A percentile compares a stretch with the other conserved stretches of the same genome.
Conservation (phyloP, 2,113 vertebrate species). For the Saccopteryx bilineata region DNA sequence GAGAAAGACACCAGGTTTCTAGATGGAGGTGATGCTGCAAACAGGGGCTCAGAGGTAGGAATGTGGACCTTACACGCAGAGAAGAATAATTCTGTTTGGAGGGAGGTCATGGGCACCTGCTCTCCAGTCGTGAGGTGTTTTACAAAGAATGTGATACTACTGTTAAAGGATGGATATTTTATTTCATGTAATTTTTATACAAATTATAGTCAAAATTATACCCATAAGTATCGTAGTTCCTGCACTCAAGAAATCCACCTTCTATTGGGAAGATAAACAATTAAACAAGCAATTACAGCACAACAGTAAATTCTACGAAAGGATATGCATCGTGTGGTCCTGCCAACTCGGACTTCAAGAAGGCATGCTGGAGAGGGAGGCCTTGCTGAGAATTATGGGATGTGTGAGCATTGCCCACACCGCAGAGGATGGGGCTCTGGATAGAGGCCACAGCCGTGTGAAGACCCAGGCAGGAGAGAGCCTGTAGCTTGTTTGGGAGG, state of each 20-base stretch:
- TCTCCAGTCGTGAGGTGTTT: not conserved
- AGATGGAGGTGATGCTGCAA: not conserved
- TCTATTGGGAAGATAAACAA: not conserved
- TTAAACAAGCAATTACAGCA: not conserved
- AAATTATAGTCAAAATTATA: not conserved
- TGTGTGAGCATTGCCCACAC: not conserved
- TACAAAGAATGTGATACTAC: constrained; percentile 21
- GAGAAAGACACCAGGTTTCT: not conserved
- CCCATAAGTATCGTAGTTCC: not conserved
- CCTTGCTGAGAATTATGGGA: not conserved
- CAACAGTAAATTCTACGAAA: not conserved
- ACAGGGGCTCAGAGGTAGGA: not conserved
- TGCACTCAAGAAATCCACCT: not conserved
- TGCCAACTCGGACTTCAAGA: not conserved
- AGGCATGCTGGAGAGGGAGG: not conserved
- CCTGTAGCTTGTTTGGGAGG: not conserved
- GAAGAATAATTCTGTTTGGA: not conserved
- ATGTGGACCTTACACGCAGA: not conserved
- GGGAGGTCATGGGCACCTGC: not conserved
- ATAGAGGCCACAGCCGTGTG: not conserved
- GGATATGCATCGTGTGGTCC: not conserved
- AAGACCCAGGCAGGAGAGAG: not conserved
- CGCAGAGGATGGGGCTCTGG: not conserved
- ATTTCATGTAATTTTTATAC: not conserved
- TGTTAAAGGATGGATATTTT: not conserved